Evolutionary conservation across 2,797 vertebrate genomes (phyloP).

Genomic region (Aplochiton taeniatus): DNA sequence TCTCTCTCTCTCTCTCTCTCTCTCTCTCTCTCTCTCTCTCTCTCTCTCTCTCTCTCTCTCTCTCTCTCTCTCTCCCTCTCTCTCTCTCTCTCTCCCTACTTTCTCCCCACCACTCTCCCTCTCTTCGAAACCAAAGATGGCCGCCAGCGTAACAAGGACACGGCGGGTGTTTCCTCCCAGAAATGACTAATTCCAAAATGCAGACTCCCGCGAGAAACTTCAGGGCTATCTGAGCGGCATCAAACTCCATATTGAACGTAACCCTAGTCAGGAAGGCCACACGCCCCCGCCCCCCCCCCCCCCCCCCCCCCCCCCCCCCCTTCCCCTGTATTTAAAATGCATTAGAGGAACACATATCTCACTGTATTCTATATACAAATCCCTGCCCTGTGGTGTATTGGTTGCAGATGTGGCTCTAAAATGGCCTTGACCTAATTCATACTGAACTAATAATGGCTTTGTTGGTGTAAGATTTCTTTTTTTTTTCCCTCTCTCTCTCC

Average conservation of each 20-base stretch:
- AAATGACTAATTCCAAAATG: constrained; percentile 75
- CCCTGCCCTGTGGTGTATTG: constrained; percentile 74
- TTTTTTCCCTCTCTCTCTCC: constrained; percentile 71
- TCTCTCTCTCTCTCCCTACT: neutral
- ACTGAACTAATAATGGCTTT: constrained; percentile 89
- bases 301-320: too few relatives aligned
- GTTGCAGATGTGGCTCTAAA: constrained; percentile 90
- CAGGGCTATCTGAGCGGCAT: constrained; percentile 69
- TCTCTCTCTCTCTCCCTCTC: neutral
- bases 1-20: neutral
- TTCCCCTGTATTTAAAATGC: constrained; percentile 76
- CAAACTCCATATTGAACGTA: constrained; percentile 70
- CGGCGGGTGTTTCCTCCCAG: constrained; percentile 56
- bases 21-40: neutral
- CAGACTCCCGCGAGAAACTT: constrained; percentile 74
- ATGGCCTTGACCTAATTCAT: constrained; percentile 85
- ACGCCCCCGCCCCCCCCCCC: too few relatives aligned
- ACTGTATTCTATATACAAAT: constrained; percentile 81
- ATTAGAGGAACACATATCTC: constrained; percentile 80
- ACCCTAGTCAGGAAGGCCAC: constrained; percentile 75
- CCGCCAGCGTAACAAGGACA: constrained; percentile 51
- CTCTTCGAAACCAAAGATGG: constrained; percentile 41
- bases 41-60: too few relatives aligned
- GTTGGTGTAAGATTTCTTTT: constrained; percentile 82
- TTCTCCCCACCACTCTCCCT: neutral